A percentile compares a stretch with the other conserved stretches of the same genome.
These are phyloP conservation scores for Sinodicranocentrus sp. DNA, from an alignment of 2,888 invertebrate species.

Conservation along the genomic window DNA sequence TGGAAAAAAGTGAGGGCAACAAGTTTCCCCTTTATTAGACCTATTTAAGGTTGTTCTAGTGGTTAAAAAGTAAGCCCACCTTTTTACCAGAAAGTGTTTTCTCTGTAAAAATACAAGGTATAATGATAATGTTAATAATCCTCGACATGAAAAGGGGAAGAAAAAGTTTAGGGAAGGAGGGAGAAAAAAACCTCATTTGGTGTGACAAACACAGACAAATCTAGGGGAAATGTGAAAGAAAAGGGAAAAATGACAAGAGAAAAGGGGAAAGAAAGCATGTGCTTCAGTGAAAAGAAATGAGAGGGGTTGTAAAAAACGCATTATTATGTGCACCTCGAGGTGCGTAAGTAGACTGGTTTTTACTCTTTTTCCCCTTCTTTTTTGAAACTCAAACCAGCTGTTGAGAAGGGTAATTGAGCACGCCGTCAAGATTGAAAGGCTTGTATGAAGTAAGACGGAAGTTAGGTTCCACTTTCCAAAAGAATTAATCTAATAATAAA, in stretches of 20 bases:
- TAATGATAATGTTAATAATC: conserved; percentile 58
- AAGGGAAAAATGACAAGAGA: conserved; percentile 25
- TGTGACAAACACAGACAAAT: conserved; percentile 61
- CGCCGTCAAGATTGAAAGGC: not conserved
- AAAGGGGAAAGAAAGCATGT: conserved; percentile 48
- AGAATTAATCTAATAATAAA: too few species aligned
- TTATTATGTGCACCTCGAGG: not conserved
- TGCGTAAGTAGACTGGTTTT: conserved; percentile 24
- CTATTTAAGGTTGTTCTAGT: conserved; percentile 52
- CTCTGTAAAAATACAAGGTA: conserved; percentile 41
- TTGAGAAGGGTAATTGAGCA: not conserved
- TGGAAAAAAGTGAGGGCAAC: not conserved
- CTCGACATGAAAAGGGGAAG: conserved; percentile 20
- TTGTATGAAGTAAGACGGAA: too few species aligned
- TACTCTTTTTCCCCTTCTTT: conserved; percentile 23
- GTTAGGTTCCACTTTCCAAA: too few species aligned
- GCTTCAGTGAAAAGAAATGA: conserved; percentile 27
- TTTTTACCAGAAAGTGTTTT: conserved; percentile 29
- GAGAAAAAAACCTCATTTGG: conserved; percentile 30
- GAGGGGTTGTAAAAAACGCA: conserved; percentile 32
- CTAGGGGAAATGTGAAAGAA: conserved; percentile 26
- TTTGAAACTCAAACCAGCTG: conserved; percentile 2
- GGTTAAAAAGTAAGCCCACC: conserved; percentile 46
- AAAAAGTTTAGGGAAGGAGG: conserved; percentile 20
- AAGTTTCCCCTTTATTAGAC: conserved; percentile 47